Evolutionary conservation across 2,797 vertebrate genomes (phyloP).

Genomic region (Sebastes miniatus): DNA sequence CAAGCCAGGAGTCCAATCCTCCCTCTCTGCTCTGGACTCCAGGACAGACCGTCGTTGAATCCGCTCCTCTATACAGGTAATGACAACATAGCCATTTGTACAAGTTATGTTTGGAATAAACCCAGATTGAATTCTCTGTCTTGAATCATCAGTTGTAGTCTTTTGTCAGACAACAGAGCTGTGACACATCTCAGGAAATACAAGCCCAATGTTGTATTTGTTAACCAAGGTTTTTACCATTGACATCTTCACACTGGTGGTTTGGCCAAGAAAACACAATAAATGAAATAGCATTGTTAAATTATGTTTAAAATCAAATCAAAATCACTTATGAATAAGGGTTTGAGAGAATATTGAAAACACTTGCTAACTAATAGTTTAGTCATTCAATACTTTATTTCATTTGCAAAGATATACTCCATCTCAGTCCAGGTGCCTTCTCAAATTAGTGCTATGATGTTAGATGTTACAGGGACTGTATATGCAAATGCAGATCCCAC

Average conservation of each 20-base stretch:
- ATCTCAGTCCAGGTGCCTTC: too few relatives aligned
- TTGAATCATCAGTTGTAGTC: background rate
- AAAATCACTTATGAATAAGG: background rate
- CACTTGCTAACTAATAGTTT: too few relatives aligned
- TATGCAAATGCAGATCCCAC: too few relatives aligned
- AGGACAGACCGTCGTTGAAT: conserved; percentile 47
- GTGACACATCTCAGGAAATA: too few relatives aligned
- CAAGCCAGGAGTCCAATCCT: conserved; percentile 44
- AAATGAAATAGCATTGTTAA: background rate
- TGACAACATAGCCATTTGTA: too few relatives aligned
- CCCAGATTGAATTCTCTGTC: background rate
- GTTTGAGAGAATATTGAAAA: too few relatives aligned
- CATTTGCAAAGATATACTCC: too few relatives aligned
- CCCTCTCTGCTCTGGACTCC: conserved; percentile 48
- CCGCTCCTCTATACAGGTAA: conserved; percentile 72
- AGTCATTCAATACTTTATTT: too few relatives aligned
- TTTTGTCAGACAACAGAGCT: background rate
- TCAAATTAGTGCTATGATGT: too few relatives aligned
- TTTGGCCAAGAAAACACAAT: background rate
- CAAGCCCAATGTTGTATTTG: background rate
- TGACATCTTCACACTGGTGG: background rate
- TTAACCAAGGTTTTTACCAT: background rate
- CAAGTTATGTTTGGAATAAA: background rate
- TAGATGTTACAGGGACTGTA: too few relatives aligned
- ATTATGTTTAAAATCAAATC: background rate